phyloP scores from a whole-genome alignment of 2,113 vertebrate species.

The Alethe diademata region DNA sequence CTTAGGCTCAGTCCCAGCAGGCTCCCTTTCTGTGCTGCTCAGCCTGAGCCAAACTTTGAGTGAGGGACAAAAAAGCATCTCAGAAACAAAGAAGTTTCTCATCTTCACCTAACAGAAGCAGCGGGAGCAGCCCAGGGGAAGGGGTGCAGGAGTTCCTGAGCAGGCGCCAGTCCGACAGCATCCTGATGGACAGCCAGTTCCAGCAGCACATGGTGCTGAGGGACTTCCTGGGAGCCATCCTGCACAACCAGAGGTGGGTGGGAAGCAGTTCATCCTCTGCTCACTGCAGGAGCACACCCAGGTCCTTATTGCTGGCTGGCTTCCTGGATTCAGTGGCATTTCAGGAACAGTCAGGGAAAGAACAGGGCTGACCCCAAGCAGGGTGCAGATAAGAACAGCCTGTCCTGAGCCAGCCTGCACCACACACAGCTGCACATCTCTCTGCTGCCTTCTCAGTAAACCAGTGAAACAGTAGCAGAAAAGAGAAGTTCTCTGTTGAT shows the following conservation, averaged over 20 bases:
- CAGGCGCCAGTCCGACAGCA: conserved; percentile 60
- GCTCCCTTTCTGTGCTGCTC: not conserved
- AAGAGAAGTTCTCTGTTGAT: not conserved
- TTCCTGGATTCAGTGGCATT: not conserved
- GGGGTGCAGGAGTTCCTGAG: conserved; percentile 13
- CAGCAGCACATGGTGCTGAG: conserved; percentile 58
- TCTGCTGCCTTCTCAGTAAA: not conserved
- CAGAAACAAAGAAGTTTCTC: not conserved
- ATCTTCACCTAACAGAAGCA: not conserved
- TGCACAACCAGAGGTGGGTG: conserved; percentile 64
- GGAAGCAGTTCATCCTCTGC: not conserved
- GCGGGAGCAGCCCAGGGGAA: conserved; percentile 31
- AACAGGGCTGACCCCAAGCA: not conserved
- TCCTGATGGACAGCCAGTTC: conserved; percentile 63
- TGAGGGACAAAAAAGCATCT: not conserved
- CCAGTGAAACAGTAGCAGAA: not conserved
- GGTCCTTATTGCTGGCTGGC: not conserved
- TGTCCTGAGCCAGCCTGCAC: not conserved
- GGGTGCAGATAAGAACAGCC: not conserved
- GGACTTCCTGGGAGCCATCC: conserved; percentile 64
- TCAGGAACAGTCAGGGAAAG: not conserved
- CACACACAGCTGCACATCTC: not conserved
- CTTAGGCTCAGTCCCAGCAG: not conserved
- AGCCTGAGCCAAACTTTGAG: not conserved
- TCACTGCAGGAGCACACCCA: not conserved